Evolutionary conservation across 2,113 vertebrate species (phyloP).

Genomic region (Serilophus lunatus): DNA sequence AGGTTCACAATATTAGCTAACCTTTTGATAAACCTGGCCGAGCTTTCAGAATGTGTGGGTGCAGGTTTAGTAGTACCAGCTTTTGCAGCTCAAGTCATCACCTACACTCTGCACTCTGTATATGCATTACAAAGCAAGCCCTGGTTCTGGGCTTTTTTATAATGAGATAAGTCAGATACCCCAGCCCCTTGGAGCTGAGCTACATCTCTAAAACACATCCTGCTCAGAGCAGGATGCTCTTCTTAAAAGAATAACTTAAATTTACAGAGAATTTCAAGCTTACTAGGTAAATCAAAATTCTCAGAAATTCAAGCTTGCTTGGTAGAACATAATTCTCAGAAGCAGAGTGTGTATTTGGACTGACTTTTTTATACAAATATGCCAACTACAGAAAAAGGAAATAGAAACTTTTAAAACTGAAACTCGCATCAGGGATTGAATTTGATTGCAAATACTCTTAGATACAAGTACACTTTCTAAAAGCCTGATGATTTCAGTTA

Average conservation of each 20-base stretch:
- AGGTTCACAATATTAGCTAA: neutral
- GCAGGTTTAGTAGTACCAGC: neutral
- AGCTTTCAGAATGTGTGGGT: slow-evolving; percentile 20
- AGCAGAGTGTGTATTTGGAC: neutral
- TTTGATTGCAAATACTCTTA: slow-evolving; percentile 36
- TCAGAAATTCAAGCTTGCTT: neutral
- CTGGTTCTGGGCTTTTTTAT: neutral
- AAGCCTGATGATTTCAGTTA: neutral
- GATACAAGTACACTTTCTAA: slow-evolving; percentile 6
- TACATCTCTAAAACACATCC: neutral
- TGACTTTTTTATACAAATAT: neutral
- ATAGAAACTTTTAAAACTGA: slow-evolving; percentile 26
- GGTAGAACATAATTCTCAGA: neutral
- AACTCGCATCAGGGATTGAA: neutral
- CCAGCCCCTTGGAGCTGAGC: neutral
- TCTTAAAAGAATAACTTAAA: neutral
- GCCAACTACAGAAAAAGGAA: neutral
- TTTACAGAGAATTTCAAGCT: neutral
- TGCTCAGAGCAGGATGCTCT: neutral
- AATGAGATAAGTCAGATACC: neutral
- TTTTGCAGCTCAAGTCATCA: slow-evolving; percentile 1
- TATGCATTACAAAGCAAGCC: neutral
- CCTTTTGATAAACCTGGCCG: slow-evolving; percentile 2
- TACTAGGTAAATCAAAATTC: neutral
- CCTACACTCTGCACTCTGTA: neutral